Evolutionary conservation across 2,113 vertebrate species (phyloP).

Genomic region (Paradisaea rubra): DNA sequence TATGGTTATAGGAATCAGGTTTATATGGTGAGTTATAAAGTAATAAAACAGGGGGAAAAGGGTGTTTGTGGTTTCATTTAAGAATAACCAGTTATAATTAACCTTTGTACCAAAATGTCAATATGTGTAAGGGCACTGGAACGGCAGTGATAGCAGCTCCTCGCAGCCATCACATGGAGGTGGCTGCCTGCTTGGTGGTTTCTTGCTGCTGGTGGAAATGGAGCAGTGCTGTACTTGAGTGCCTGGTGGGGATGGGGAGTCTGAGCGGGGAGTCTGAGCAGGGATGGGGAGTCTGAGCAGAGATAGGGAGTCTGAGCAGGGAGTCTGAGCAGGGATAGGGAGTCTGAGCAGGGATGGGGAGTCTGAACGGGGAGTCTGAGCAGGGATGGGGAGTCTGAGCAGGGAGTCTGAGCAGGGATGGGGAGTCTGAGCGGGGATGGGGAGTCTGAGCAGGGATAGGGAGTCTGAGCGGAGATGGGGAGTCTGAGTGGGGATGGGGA

Average conservation of each 20-base stretch:
- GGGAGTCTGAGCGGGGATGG: too few species aligned
- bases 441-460: not conserved
- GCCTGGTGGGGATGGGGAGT: not conserved
- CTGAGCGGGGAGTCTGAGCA: accelerated
- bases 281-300: accelerated
- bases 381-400: accelerated
- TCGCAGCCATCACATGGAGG: not conserved
- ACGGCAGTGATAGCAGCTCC: not conserved
- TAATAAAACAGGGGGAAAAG: conserved; percentile 65
- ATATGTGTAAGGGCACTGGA: not conserved
- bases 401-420: accelerated
- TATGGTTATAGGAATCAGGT: conserved; percentile 81
- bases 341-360: accelerated
- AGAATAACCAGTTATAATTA: conserved; percentile 66
- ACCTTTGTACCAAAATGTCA: conserved; percentile 54
- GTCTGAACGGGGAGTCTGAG: accelerated
- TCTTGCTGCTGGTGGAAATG: not conserved
- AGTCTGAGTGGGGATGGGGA: not conserved
- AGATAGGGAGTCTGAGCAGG: accelerated
- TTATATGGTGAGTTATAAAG: conserved; percentile 80
- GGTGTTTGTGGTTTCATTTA: conserved; percentile 67
- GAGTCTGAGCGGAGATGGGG: accelerated
- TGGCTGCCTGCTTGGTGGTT: not conserved
- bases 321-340: not conserved
- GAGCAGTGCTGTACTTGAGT: accelerated